Base-by-base conservation (phyloP, 1,140 invertebrate species). In the Probaryconus sp. region DNA sequence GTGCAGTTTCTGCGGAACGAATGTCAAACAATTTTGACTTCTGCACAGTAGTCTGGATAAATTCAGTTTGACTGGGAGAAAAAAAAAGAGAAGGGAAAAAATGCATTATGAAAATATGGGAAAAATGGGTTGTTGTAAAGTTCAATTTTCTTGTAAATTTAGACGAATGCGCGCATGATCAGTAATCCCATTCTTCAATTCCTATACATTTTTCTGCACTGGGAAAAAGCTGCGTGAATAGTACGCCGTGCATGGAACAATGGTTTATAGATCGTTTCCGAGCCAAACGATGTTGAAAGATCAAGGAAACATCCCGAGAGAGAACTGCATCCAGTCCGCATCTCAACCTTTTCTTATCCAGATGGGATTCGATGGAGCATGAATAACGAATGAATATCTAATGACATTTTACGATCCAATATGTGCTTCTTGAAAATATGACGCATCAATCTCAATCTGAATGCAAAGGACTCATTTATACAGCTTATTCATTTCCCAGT, bases 331-430 rank as follows among this genome's bases (percentile, higher is more conserved):
- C 40, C 21, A 61, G 58, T 50, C 33, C 35, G 18, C 35, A 65
- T 67, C 58, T 60, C 31, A 43, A 43, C 20, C 38, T 65, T 72
- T 64, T 31, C 21, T 74, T 56, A 61, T 63, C 56, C 16, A 13
- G 40, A 64, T 67, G 5, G 40, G 53, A 73, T 55, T 68, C 58
- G 79, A 85, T 84, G 75, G 77, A 75, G 56, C 74, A 73, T 73
- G 75, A 84, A 82, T 84, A 83, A 83, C 76, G 79, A 81, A 83
- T 79, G 80, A 85, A 84, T 83, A 82, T 78, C 76, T 84, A 84
- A 84, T 79, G 79, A 78, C 64, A 55, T 77, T 83, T 84, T 81
- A 81, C 77, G 79, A 79, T 60, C 79, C 78, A 77, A 80, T 80
- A 82, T 77, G 60, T 42, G 69, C 38, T 67, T 43, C 43, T 38